Evolutionary conservation across 2,888 invertebrate genomes (phyloP), one percentile per base, ranked within the genome.

Genomic region (Trissolcus japonicus): DNA sequence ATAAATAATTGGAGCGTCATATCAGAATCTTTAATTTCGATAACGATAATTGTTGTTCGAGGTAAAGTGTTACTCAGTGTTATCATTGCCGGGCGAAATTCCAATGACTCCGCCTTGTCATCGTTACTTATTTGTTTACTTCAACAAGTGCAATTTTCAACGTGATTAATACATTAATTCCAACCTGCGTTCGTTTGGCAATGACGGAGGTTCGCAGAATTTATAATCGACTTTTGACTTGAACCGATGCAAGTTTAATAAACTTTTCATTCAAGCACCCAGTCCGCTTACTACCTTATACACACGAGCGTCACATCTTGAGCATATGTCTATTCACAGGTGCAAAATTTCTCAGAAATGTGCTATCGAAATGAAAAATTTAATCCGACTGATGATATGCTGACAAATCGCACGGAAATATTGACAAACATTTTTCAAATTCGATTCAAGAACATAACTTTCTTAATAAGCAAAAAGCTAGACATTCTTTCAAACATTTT

Each of bases 301-400:
- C 14, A 74, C 54, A n/a, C 51, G 57, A 56, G 48, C 54, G 68
- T 68, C 59, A 67, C 67, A 51, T 55, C 62, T 67, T 59, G 19
- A 14, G 16, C 74, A 50, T 43, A 25, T 67, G 74, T 59, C 63
- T 63, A 50, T 59, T 63, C 54, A 35, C 75, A 75, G 63, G 68
- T 75, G 68, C 59, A 41, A 46, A 41, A 46, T 50, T 74, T 68
- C 67, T 46, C 62, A 54, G 41, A 68, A 68, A 41, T 41, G 17
- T 29, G 1, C 57, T 50, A 54, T 59, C 1, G 41, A 17, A 55
- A 68, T 68, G 59, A 68, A 68, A 75, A n/a, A 57, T 74, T 62
- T 13, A n/a, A 66, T 55, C 35, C 16, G 19, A 3, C 16, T 46
- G 54, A 73, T 66, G 55, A 60, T 60, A 55, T 54, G 60, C 16